Percentiles rank a stretch among this genome's conserved stretches.
Conservation (phyloP, 2,797 vertebrate species). For the Jordanella pulchra region DNA sequence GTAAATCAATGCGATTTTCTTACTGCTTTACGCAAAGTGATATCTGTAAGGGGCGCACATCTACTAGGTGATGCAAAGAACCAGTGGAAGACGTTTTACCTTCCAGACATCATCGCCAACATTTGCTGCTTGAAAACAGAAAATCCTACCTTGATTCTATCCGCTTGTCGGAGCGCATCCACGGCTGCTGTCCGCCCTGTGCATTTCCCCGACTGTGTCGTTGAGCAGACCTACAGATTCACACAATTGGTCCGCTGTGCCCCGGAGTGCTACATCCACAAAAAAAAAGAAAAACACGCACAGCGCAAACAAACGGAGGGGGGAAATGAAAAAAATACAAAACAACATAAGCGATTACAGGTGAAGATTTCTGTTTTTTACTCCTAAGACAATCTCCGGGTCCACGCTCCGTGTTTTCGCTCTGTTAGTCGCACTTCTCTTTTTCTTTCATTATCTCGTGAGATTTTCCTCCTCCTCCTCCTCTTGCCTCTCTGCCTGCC, state of each 20-base stretch:
- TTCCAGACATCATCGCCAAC: not conserved
- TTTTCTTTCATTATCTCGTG: slow-evolving; percentile 83
- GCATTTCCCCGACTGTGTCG: slow-evolving; percentile 72
- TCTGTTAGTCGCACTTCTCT: slow-evolving; percentile 72
- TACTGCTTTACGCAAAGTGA: slow-evolving; percentile 40
- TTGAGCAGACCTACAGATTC: slow-evolving; percentile 68
- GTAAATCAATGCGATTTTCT: not conserved
- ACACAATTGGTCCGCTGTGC: slow-evolving; percentile 72
- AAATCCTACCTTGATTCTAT: slow-evolving; percentile 54
- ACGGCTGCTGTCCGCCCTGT: slow-evolving; percentile 62
- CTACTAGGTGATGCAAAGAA: slow-evolving; percentile 18
- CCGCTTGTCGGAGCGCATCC: slow-evolving; percentile 65
- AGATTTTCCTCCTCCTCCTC: slow-evolving; percentile 80
- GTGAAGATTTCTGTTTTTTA: slow-evolving; percentile 11
- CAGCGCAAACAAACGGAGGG: slow-evolving; percentile 15
- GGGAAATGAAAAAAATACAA: slow-evolving; percentile 1
- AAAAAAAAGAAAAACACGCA: slow-evolving; percentile 33
- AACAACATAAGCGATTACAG: slow-evolving; percentile 37
- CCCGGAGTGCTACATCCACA: slow-evolving; percentile 70
- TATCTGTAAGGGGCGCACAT: slow-evolving; percentile 28
- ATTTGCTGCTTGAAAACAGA: not conserved
- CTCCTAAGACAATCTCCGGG: slow-evolving; percentile 48
- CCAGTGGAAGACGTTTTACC: slow-evolving; percentile 14
- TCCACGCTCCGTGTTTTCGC: slow-evolving; percentile 50
- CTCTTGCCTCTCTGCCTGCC: slow-evolving; percentile 80